Percentiles rank a stretch among this genome's conserved stretches.
Conservation (phyloP, 1,140 invertebrate genomes). For the Glomeris maerens region DNA sequence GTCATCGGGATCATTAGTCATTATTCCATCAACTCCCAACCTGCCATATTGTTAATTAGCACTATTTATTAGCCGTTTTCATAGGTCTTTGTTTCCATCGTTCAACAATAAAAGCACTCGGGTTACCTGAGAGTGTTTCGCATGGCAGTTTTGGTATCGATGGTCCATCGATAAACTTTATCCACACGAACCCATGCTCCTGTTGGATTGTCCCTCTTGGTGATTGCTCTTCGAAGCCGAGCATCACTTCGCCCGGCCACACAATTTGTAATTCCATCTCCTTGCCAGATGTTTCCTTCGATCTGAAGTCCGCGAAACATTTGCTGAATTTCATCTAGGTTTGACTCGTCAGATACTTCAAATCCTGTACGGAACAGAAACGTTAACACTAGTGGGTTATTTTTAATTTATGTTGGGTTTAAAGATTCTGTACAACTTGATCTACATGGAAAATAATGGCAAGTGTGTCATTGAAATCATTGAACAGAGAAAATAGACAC, state of each 20-base stretch:
- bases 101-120: background rate
- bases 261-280: slow-evolving; percentile 9
- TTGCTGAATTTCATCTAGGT: background rate
- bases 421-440: too few relatives aligned
- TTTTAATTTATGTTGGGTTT: too few relatives aligned
- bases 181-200: background rate
- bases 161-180: slow-evolving; percentile 7
- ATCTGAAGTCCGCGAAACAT: background rate
- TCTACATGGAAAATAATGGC: too few relatives aligned
- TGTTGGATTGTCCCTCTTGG: background rate
- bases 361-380: too few relatives aligned
- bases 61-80: background rate
- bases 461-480: too few relatives aligned
- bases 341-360: background rate
- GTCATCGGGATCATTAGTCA: slow-evolving; percentile 20
- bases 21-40: slow-evolving; percentile 18
- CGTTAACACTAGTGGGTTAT: too few relatives aligned
- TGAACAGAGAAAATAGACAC: too few relatives aligned
- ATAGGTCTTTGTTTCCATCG: too few relatives aligned
- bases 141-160: slow-evolving; percentile 6
- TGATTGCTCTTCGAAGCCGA: background rate
- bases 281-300: slow-evolving; percentile 1
- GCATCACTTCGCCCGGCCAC: background rate
- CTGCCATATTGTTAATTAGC: background rate
- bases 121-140: background rate